Evolutionary conservation across 2,888 invertebrate genomes (phyloP), one percentile per base, ranked within the genome.

Genomic region (Ptychoptera contaminata): DNA sequence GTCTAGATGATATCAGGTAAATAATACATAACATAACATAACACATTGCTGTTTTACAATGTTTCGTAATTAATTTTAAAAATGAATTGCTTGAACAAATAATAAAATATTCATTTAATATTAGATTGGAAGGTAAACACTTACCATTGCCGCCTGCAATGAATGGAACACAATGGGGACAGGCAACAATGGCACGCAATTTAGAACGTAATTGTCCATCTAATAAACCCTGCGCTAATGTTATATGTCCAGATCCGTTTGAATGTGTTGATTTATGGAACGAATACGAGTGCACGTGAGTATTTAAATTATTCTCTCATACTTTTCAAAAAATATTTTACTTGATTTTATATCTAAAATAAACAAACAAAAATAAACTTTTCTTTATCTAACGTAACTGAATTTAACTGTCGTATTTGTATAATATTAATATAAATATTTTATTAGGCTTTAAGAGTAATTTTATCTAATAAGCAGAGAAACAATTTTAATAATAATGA

Each of bases 201-300:
- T 72, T 94, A 46, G 88, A 88, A 57, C 80, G 84, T 52, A 85
- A 88, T 61, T 98, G 98, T 62, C 85, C 87, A 11, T 92, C 93
- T 3, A 90, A 93, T 57, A 90, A 92, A 60, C 93, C 93, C 2
- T 96, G 94, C 61, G 85, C 86, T 53, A 88, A 90, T 63, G 88
- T 93, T 35, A 87, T 90, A 57, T 96, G 94, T 60, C 84, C 86
- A 0, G 86, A 86, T 58, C 91, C 88, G 10, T 91, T 92, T 63
- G 90, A 90, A 58, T 96, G 93, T 67, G 85, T 90, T 51, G 94
- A 92, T 68, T 77, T 96, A 11, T 97, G 97, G 96, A 96, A 96
- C 65, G 87, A 90, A 67, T 91, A 92, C 59, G 93, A 94, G 65
- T 97, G 97, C 90, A 91, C 93, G 90, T 97, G 70, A 83, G 90